phyloP scores from a whole-genome alignment of 2,113 vertebrate genomes.

The Microcebus griseorufus region DNA sequence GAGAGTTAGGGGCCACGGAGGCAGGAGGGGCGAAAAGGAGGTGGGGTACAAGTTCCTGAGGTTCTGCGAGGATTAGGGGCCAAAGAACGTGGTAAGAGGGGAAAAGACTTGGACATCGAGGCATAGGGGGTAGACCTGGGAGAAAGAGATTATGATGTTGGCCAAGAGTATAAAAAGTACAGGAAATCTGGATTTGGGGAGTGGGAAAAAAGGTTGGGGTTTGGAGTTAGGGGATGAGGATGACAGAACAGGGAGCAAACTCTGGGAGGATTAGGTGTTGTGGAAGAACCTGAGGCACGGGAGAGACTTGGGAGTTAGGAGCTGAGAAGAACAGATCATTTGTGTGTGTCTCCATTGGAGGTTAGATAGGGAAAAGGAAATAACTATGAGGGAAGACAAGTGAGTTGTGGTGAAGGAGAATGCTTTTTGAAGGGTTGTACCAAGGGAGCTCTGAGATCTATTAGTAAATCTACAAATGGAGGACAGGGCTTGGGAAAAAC shows the following conservation, averaged over 20 bases:
- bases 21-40: background rate
- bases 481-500: background rate
- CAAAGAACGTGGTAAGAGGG: background rate
- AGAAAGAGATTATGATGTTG: background rate
- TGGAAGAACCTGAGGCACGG: background rate
- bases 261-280: background rate
- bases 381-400: background rate
- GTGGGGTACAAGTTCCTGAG: background rate
- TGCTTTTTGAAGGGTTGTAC: constrained; percentile 12
- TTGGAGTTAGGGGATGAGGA: background rate
- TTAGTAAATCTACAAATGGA: background rate
- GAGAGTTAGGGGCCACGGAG: background rate
- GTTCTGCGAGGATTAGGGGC: background rate
- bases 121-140: background rate
- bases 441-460: background rate
- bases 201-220: background rate
- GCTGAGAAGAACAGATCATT: background rate
- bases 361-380: background rate
- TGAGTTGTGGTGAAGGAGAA: background rate
- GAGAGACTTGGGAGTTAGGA: constrained; percentile 12
- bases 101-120: background rate
- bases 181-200: background rate
- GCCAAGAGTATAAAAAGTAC: background rate
- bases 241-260: background rate
- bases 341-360: background rate